Evolutionary conservation across 2,113 vertebrate genomes (phyloP), one percentile per base, ranked within the genome.

Genomic region (Eulacestoma nigropectus): DNA sequence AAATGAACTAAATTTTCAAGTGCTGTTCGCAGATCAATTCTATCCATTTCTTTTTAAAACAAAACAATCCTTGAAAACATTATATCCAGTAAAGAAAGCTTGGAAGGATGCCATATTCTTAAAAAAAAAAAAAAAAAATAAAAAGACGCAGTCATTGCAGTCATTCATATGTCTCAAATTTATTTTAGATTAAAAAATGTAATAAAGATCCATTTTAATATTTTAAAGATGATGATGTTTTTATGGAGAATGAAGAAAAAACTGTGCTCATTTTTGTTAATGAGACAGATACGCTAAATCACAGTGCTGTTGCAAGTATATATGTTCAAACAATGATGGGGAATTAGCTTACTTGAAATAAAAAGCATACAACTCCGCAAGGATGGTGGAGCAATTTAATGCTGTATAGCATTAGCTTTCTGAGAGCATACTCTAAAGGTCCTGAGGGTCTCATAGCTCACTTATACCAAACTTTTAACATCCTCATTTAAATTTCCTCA

Each of bases 401-500:
- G 62, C 35, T 94, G 20, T 50, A 13, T 53, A 85, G 62, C 57
- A 93, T 96, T 97, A 91, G 63, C 57, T 96, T 91, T 93, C 82
- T 90, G 75, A 89, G 32, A 95, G 37, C 72, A 73, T 33, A 72
- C 53, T 91, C 52, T 41, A 77, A 30, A 88, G 21, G 57, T 95
- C 88, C 96, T 95, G 72, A 85, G 80, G 82, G 89, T 64, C 73
- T 89, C 46, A 53, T 26, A 91, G 35, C 72, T 97, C 91, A 95
- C 83, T 89, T 88, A 95, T 85, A 90, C 39, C 41, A 96, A 94
- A 84, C 30, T 93, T 96, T 70, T 91, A 96, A 96, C 85, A 78
- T 50, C 84, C 77, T 97, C 57, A 93, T 97, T 98, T 96, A 84
- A 93, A 95, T 93, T 96, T 95, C 44, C 22, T 76, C 84, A 90